These are phyloP conservation scores for Leptarthrus brevirostris DNA, from an alignment of 2,888 invertebrate species.

Conservation along the genomic window DNA sequence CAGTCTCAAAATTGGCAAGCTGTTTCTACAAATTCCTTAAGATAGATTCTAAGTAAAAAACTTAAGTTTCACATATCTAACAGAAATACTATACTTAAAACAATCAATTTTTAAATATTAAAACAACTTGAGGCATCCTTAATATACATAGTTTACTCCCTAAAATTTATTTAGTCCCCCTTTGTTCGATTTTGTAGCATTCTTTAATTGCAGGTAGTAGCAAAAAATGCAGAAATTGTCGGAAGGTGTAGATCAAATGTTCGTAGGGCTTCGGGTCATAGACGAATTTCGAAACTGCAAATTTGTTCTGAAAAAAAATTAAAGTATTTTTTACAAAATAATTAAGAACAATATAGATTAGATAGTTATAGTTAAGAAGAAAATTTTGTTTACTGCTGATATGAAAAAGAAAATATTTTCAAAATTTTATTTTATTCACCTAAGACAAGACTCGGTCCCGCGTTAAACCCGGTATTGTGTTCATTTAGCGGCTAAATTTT, in stretches of 20 bases:
- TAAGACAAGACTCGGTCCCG: too few relatives aligned
- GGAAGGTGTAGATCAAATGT: slow-evolving; percentile 61
- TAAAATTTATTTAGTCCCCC: slow-evolving; percentile 8
- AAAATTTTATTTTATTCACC: too few relatives aligned
- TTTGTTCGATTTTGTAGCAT: slow-evolving; percentile 53
- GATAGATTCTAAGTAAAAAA: background rate
- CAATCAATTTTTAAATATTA: background rate
- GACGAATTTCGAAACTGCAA: slow-evolving; percentile 64
- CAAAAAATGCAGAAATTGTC: slow-evolving; percentile 66
- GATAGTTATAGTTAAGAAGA: too few relatives aligned
- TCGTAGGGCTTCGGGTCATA: slow-evolving; percentile 65
- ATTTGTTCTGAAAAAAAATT: slow-evolving; percentile 58
- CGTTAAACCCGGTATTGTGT: too few relatives aligned
- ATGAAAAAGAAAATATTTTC: too few relatives aligned
- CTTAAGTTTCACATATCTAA: background rate
- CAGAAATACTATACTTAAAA: background rate
- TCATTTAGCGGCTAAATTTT: too few relatives aligned
- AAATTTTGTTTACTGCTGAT: too few relatives aligned
- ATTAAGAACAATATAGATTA: too few relatives aligned
- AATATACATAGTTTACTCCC: background rate
- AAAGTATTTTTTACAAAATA: background rate
- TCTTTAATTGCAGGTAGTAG: slow-evolving; percentile 62
- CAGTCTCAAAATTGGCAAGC: slow-evolving; percentile 35
- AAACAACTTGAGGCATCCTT: background rate
- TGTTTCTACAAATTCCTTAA: background rate